A percentile compares a stretch with the other conserved stretches of the same genome.
Conservation (phyloP, 2,888 invertebrate species). For the Patella depressa region DNA sequence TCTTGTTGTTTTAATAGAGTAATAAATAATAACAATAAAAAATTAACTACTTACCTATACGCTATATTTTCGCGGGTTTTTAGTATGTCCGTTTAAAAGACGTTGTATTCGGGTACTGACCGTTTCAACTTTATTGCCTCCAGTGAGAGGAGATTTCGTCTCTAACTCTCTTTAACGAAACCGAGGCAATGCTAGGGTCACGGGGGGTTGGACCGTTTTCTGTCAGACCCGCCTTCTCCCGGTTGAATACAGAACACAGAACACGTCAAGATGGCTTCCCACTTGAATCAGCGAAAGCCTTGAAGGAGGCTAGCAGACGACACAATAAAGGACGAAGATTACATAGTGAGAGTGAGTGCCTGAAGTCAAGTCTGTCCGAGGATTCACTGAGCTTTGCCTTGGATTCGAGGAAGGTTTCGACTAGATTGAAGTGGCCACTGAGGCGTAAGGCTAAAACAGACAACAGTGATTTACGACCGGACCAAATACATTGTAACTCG, state of each 20-base stretch:
- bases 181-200: constrained; percentile 9
- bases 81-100: constrained; percentile 7
- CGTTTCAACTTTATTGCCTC: constrained; percentile 9
- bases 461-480: neutral
- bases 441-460: constrained; percentile 5
- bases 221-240: constrained; percentile 8
- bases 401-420: neutral
- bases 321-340: neutral
- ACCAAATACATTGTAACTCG: neutral
- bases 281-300: neutral
- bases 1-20: neutral
- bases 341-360: neutral
- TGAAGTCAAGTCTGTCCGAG: neutral
- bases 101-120: constrained; percentile 7
- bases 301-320: constrained; percentile 7
- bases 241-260: neutral
- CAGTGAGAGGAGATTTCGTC: constrained; percentile 10
- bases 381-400: neutral
- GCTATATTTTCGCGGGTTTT: constrained; percentile 7
- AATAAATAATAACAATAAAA: constrained; percentile 13
- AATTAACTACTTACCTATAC: constrained; percentile 2
- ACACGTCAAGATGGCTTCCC: constrained; percentile 8
- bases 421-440: constrained; percentile 4
- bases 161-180: constrained; percentile 13
- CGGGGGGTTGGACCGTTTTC: constrained; percentile 8